Percentiles rank a stretch among this genome's conserved stretches.
Conservation (phyloP, 2,113 vertebrate genomes). For the Dicerorhinus sumatrensis region DNA sequence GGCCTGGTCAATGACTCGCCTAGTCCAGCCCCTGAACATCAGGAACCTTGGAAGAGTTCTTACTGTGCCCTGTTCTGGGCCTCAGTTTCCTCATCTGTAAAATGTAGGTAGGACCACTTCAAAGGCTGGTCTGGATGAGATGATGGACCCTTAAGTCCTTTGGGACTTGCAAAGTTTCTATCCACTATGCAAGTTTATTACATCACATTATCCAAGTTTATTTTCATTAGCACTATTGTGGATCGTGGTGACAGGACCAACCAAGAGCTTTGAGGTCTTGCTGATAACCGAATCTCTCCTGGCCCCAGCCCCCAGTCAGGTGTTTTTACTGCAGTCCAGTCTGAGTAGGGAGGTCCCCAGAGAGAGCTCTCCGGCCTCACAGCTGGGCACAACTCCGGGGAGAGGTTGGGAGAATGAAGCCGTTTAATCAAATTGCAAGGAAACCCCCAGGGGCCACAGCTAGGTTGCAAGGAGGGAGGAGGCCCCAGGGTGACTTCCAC, state of each 20-base stretch:
- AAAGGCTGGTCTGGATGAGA: not conserved
- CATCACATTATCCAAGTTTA: not conserved
- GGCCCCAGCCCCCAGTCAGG: not conserved
- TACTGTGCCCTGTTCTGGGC: not conserved
- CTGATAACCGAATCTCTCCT: conserved; percentile 4
- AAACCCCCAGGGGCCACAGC: conserved; percentile 38
- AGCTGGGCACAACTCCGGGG: not conserved
- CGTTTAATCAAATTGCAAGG: conserved; percentile 48
- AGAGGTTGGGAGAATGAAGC: conserved; percentile 4
- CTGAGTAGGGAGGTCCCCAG: not conserved
- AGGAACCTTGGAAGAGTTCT: not conserved
- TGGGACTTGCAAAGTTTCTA: conserved; percentile 14
- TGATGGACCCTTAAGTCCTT: not conserved
- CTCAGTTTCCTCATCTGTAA: conserved; percentile 29
- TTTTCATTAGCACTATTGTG: not conserved
- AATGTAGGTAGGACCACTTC: not conserved
- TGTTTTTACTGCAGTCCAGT: not conserved
- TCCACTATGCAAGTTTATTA: not conserved
- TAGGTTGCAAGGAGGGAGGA: not conserved
- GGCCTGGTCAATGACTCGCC: conserved; percentile 2
- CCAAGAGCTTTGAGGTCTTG: not conserved
- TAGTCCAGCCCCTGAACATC: not conserved
- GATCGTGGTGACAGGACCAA: not conserved
- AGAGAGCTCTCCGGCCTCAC: not conserved
- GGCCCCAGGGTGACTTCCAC: not conserved